These are phyloP conservation scores for Agrochola lychnidis DNA, from an alignment of 2,888 invertebrate genomes.

Conservation along the genomic window DNA sequence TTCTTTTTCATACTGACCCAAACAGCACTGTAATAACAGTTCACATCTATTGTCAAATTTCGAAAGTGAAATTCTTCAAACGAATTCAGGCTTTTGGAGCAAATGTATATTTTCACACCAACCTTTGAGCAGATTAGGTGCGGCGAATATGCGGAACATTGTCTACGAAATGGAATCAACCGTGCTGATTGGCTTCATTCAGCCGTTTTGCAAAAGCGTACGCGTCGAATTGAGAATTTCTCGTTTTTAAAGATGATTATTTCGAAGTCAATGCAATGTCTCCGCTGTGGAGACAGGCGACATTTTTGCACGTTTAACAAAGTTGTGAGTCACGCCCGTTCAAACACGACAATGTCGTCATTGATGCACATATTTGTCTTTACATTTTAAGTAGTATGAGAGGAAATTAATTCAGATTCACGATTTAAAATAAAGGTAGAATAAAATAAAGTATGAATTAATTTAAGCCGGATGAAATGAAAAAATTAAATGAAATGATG, in stretches of 20 bases:
- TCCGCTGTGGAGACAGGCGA: conserved; percentile 59
- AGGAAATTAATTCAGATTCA: conserved; percentile 32
- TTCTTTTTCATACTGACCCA: conserved; percentile 19
- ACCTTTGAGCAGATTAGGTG: conserved; percentile 49
- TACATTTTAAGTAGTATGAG: conserved; percentile 2
- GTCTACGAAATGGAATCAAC: conserved; percentile 41
- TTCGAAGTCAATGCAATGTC: conserved; percentile 30
- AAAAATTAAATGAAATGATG: too few relatives aligned
- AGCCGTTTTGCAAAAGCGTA: conserved; percentile 52
- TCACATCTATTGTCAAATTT: conserved; percentile 66
- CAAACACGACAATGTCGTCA: conserved; percentile 61
- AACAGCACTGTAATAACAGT: conserved; percentile 42
- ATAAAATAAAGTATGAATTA: conserved; percentile 2
- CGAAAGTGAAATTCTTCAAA: conserved; percentile 71
- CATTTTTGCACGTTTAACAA: conserved; percentile 80
- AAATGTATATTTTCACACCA: conserved; percentile 63
- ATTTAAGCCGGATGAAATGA: conserved; percentile 3
- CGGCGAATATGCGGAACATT: conserved; percentile 44
- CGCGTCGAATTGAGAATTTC: conserved; percentile 37
- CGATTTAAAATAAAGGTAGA: conserved; percentile 9
- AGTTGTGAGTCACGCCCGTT: conserved; percentile 62
- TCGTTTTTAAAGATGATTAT: conserved; percentile 30
- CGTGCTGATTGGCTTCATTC: conserved; percentile 46
- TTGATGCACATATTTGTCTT: conserved; percentile 47
- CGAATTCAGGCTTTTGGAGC: conserved; percentile 55